These are phyloP conservation scores for Orchesella cincta DNA, from an alignment of 1,140 invertebrate species.

Conservation along the genomic window DNA sequence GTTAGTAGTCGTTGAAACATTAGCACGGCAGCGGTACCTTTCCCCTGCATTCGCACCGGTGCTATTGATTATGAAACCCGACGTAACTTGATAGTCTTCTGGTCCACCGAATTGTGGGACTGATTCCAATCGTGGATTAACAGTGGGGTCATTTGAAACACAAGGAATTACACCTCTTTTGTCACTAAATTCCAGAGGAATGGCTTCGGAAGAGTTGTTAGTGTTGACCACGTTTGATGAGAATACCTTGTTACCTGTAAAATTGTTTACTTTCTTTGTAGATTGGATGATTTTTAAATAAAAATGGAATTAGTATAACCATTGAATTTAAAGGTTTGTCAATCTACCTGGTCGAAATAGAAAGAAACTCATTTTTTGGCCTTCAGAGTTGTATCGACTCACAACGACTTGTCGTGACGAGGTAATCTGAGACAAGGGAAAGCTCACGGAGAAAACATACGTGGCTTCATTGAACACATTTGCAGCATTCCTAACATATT, in stretches of 20 bases:
- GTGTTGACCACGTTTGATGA: neutral
- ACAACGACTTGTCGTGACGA: slow-evolving; percentile 2
- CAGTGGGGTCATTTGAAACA: neutral
- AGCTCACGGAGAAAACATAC: slow-evolving; percentile 30
- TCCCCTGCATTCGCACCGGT: no score
- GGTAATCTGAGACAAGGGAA: neutral
- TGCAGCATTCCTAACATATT: slow-evolving; percentile 36
- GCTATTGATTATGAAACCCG: no score
- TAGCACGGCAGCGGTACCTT: no score
- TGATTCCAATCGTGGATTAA: neutral
- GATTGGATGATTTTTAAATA: neutral
- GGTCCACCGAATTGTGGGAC: neutral
- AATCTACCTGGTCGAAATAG: slow-evolving; percentile 24
- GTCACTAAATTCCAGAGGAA: neutral
- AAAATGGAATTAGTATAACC: neutral
- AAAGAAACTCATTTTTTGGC: slow-evolving; percentile 4
- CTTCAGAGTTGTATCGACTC: neutral
- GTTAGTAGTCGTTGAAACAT: no score
- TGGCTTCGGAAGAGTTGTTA: neutral
- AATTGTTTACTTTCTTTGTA: no score
- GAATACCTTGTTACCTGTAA: neutral
- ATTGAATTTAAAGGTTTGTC: neutral
- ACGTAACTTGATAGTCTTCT: no score
- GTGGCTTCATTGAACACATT: slow-evolving; percentile 38
- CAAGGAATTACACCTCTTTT: slow-evolving; percentile 25